Conservation (phyloP, 35 echinoderm and acorn worm species). For the Lytechinus pictus region DNA sequence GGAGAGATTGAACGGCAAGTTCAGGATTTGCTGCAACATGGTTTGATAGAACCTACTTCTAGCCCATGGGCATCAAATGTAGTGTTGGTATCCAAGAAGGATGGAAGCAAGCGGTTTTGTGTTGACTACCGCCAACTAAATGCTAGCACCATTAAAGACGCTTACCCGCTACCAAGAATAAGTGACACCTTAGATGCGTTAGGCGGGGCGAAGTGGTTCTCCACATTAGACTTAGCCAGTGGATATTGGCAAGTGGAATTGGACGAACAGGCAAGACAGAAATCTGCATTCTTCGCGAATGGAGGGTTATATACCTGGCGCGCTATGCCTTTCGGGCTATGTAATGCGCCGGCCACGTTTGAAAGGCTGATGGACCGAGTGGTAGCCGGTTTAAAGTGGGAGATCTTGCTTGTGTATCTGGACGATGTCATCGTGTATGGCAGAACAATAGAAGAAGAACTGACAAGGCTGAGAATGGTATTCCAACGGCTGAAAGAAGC, state of each 20-base stretch:
- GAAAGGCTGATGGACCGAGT: conserved; percentile 63
- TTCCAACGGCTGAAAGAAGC: conserved; percentile 41
- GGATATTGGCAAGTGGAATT: not conserved
- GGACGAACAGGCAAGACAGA: not conserved
- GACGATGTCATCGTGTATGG: conserved; percentile 59
- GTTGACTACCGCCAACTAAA: not conserved
- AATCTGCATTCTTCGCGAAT: not conserved
- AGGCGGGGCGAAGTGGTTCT: not conserved
- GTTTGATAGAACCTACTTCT: not conserved
- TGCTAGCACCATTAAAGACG: not conserved
- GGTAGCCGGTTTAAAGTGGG: conserved; percentile 55
- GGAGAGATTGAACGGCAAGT: not conserved
- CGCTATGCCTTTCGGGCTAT: not conserved
- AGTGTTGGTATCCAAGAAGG: not conserved
- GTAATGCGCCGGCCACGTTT: conserved; percentile 48
- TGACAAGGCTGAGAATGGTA: not conserved
- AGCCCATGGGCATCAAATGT: not conserved
- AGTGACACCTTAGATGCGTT: not conserved
- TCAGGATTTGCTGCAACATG: not conserved
- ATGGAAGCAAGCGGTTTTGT: not conserved
- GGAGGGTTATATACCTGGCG: not conserved
- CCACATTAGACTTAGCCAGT: not conserved
- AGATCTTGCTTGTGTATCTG: conserved; percentile 60
- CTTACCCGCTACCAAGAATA: not conserved
- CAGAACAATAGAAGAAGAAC: conserved; percentile 35